phyloP scores from a whole-genome alignment of 2,113 vertebrate genomes.

The Agelaius phoeniceus region DNA sequence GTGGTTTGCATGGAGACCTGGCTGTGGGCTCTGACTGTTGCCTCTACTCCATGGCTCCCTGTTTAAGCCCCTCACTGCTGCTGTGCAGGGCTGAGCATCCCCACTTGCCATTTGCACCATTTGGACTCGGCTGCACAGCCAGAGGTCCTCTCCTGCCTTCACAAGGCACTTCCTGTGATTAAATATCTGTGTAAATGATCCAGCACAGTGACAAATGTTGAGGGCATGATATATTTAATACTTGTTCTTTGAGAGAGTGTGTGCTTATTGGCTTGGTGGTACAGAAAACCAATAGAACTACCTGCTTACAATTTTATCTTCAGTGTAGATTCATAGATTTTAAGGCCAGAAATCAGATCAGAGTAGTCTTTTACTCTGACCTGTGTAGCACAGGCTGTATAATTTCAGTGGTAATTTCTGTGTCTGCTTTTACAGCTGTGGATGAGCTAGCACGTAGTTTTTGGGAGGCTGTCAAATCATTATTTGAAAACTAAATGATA shows the following conservation, averaged over 20 bases:
- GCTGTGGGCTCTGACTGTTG: neutral
- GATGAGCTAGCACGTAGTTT: neutral
- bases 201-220: neutral
- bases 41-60: accelerated
- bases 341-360: constrained; percentile 22
- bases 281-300: neutral
- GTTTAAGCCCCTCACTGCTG: neutral
- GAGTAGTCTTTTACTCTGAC: neutral
- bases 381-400: neutral
- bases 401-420: constrained; percentile 39
- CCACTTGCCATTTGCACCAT: accelerated
- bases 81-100: neutral
- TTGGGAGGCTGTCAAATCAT: constrained; percentile 3
- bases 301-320: constrained; percentile 4
- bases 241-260: accelerated
- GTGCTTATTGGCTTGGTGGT: neutral
- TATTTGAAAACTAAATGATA: constrained; percentile 20
- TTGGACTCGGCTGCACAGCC: accelerated
- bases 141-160: neutral
- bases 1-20: neutral
- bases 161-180: neutral
- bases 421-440: neutral
- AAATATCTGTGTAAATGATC: neutral
- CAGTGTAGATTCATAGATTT: neutral
- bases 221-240: neutral